phyloP scores from a whole-genome alignment of 2,113 vertebrate species.

The Eolophus roseicapilla region DNA sequence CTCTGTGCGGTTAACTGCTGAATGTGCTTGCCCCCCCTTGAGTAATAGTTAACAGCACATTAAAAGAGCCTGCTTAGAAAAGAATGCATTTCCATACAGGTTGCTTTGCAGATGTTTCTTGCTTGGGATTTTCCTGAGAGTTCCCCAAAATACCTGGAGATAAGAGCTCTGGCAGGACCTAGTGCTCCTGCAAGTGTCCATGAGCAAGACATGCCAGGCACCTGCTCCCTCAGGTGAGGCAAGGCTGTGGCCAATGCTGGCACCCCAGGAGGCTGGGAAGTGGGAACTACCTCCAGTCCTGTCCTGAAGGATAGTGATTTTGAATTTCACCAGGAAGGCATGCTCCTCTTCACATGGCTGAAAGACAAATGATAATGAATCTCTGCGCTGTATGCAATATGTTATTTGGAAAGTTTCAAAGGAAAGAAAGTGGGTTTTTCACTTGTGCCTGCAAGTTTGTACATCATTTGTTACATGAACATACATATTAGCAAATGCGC shows the following conservation, averaged over 20 bases:
- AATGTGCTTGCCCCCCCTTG: accelerated
- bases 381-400: not conserved
- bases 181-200: accelerated
- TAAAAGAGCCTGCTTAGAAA: not conserved
- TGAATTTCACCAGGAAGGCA: not conserved
- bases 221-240: not conserved
- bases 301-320: not conserved
- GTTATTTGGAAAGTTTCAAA: not conserved
- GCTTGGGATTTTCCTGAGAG: not conserved
- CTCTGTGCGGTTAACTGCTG: not conserved
- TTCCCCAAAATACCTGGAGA: not conserved
- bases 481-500: not conserved
- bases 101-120: not conserved
- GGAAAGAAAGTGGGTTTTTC: not conserved
- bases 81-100: not conserved
- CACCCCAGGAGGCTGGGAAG: not conserved
- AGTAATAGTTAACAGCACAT: not conserved
- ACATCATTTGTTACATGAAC: not conserved
- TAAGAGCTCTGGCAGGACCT: not conserved
- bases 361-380: not conserved
- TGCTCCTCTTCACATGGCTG: not conserved
- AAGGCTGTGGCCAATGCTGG: accelerated
- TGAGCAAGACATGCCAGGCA: not conserved
- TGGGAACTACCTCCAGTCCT: not conserved
- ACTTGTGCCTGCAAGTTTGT: not conserved